Percentiles rank a stretch among this genome's conserved stretches.
Conservation (phyloP, 2,113 vertebrate species). For the Sturnira hondurensis region DNA sequence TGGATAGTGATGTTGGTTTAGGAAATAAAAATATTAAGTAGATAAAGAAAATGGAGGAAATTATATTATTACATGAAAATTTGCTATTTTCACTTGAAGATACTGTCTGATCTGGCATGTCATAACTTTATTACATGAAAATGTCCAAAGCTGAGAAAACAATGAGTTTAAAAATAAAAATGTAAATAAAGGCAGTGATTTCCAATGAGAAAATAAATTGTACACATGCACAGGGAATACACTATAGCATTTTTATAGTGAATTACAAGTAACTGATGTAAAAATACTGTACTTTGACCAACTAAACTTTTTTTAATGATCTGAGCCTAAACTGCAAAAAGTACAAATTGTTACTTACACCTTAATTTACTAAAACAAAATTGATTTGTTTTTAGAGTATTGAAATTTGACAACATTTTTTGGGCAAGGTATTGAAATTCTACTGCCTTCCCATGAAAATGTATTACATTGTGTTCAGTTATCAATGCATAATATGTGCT, state of each 20-base stretch:
- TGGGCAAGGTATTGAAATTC: not conserved
- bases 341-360: not conserved
- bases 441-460: not conserved
- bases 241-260: not conserved
- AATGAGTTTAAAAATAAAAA: not conserved
- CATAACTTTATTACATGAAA: not conserved
- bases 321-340: not conserved
- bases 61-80: conserved; percentile 3
- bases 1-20: not conserved
- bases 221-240: not conserved
- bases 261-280: not conserved
- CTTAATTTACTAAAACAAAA: not conserved
- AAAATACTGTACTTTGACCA: not conserved
- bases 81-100: not conserved
- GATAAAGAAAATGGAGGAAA: not conserved
- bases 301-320: not conserved
- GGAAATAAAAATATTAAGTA: not conserved
- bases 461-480: not conserved
- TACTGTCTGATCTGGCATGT: not conserved
- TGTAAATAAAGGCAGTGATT: not conserved
- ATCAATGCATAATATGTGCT: not conserved
- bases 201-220: not conserved
- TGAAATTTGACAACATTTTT: not conserved
- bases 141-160: not conserved
- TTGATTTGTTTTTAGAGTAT: not conserved